These are phyloP conservation scores for Meganola albula DNA, from an alignment of 2,888 invertebrate species.

Conservation along the genomic window DNA sequence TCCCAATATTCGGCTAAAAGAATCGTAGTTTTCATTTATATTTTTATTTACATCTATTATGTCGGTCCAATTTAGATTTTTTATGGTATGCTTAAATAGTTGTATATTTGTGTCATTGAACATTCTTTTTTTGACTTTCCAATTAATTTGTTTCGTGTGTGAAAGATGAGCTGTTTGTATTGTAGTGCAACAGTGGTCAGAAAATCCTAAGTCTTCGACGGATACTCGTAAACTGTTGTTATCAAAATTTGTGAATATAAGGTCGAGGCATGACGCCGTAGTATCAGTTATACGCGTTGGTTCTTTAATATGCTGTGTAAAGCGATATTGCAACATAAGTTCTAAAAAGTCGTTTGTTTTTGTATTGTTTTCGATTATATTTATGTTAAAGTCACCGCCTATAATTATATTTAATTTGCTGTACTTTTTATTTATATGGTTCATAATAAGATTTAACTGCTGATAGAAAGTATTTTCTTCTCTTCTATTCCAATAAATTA, in stretches of 20 bases:
- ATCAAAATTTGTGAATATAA: not conserved
- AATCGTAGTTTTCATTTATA: not conserved
- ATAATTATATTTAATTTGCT: not conserved
- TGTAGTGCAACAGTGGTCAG: not conserved
- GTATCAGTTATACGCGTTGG: not conserved
- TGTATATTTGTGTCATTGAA: not conserved
- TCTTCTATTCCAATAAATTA: not conserved
- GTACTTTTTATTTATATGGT: not conserved
- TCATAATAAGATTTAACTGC: too few relatives aligned
- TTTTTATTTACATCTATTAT: not conserved
- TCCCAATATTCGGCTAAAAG: not conserved
- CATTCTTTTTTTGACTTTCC: not conserved
- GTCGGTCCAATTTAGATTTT: not conserved
- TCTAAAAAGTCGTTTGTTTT: not conserved
- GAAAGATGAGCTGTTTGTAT: not conserved
- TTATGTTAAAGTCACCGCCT: too few relatives aligned
- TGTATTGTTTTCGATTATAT: not conserved
- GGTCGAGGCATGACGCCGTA: not conserved
- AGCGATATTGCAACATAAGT: not conserved
- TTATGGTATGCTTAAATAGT: not conserved
- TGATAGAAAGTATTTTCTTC: too few relatives aligned
- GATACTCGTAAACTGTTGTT: not conserved
- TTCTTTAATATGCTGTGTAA: not conserved
- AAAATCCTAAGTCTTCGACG: too few relatives aligned
- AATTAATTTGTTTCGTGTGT: not conserved